Evolutionary conservation across 2,888 invertebrate genomes (phyloP).

Genomic region (Thera obeliscata): DNA sequence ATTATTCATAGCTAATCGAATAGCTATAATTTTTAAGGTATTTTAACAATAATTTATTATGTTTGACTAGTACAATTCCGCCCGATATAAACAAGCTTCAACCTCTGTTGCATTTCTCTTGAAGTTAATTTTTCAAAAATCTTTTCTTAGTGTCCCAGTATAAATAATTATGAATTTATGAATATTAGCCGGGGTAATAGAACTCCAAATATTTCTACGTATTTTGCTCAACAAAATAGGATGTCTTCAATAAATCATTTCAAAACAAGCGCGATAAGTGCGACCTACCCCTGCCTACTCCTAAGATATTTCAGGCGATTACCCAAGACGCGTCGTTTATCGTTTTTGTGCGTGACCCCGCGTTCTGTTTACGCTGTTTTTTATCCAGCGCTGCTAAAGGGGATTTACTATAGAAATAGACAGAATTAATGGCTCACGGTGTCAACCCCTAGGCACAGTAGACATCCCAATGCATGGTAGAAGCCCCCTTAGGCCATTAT

Average conservation of each 20-base stretch:
- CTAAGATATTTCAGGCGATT: constrained; percentile 24
- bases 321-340: constrained; percentile 20
- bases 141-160: too few relatives aligned
- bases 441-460: neutral
- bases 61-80: too few relatives aligned
- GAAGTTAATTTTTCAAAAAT: too few relatives aligned
- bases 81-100: too few relatives aligned
- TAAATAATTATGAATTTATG: too few relatives aligned
- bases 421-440: neutral
- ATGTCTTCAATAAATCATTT: constrained; percentile 8
- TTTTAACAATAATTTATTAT: too few relatives aligned
- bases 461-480: neutral
- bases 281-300: constrained; percentile 9
- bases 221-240: neutral
- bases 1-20: too few relatives aligned
- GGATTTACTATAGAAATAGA: neutral
- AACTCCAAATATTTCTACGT: neutral
- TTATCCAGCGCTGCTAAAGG: neutral
- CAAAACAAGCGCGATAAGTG: constrained; percentile 10
- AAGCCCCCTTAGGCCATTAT: too few relatives aligned
- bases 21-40: too few relatives aligned
- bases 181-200: too few relatives aligned
- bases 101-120: too few relatives aligned
- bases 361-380: constrained; percentile 11
- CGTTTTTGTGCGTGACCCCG: constrained; percentile 26